Conservation (phyloP, 2,113 vertebrate genomes). For the Spheniscus mendiculus region DNA sequence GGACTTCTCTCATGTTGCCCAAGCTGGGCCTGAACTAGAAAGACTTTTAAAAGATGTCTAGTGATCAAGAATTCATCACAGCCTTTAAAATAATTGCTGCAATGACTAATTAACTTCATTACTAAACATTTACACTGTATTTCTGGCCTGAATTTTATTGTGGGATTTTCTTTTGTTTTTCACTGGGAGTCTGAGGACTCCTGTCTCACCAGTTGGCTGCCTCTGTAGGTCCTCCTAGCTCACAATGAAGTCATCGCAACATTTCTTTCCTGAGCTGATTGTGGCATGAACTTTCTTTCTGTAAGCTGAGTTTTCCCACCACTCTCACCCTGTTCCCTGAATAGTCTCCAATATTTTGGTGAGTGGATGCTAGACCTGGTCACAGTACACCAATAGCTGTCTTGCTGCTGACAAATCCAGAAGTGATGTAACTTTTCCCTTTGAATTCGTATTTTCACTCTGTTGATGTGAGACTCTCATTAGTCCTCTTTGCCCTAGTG, state of each 20-base stretch:
- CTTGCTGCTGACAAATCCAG: neutral
- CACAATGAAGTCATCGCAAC: accelerated
- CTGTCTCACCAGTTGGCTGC: neutral
- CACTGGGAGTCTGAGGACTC: neutral
- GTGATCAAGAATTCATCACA: neutral
- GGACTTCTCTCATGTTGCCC: accelerated
- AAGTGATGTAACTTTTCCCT: neutral
- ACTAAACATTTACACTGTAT: accelerated
- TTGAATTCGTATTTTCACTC: accelerated
- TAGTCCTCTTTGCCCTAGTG: neutral
- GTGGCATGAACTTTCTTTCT: neutral
- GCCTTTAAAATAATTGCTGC: neutral
- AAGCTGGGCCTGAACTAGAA: neutral
- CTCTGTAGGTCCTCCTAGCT: neutral
- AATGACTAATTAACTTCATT: neutral
- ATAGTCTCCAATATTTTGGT: accelerated
- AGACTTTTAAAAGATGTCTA: neutral
- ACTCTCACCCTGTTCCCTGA: neutral
- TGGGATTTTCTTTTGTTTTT: neutral
- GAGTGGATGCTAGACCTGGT: neutral
- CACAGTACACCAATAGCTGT: accelerated
- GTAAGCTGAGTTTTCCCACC: accelerated
- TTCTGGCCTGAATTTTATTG: neutral
- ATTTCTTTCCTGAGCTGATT: neutral
- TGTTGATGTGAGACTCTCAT: accelerated